phyloP scores from a whole-genome alignment of 2,113 vertebrate genomes.

The Plotosus lineatus region DNA sequence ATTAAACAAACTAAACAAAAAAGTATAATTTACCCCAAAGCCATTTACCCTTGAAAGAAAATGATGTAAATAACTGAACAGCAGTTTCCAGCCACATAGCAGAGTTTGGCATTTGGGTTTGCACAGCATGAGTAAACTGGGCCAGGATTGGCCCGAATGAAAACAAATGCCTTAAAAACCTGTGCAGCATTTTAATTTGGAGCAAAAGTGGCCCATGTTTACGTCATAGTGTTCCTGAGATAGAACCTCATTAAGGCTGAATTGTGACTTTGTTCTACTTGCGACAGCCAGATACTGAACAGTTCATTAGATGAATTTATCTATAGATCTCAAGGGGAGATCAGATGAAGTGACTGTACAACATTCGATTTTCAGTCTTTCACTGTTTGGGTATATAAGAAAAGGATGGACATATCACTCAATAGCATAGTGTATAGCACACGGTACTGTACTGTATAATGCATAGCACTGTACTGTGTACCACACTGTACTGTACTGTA shows the following conservation, averaged over 20 bases:
- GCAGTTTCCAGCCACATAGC: not conserved
- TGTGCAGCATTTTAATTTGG: conserved; percentile 1
- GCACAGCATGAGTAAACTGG: not conserved
- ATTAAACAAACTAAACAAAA: not conserved
- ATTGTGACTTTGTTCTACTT: conserved; percentile 4
- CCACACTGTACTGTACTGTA: too few relatives aligned
- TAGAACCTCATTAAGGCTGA: conserved; percentile 10
- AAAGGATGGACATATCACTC: not conserved
- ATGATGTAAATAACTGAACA: not conserved
- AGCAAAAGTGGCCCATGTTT: not conserved
- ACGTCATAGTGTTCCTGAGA: conserved; percentile 1
- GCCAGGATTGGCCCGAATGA: not conserved
- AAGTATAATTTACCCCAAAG: not conserved
- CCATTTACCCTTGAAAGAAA: not conserved
- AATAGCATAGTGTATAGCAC: not conserved
- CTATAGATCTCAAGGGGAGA: not conserved
- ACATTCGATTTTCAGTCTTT: not conserved
- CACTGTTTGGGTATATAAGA: not conserved
- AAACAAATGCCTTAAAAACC: not conserved
- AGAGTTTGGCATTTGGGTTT: not conserved
- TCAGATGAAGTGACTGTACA: not conserved
- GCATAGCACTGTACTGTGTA: too few relatives aligned
- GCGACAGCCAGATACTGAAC: not conserved
- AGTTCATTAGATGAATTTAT: not conserved
- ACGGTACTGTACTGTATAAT: too few relatives aligned